A percentile compares a stretch with the other conserved stretches of the same genome.
phyloP scores from a whole-genome alignment of 2,113 vertebrate species.

The Chrysochloris asiatica region DNA sequence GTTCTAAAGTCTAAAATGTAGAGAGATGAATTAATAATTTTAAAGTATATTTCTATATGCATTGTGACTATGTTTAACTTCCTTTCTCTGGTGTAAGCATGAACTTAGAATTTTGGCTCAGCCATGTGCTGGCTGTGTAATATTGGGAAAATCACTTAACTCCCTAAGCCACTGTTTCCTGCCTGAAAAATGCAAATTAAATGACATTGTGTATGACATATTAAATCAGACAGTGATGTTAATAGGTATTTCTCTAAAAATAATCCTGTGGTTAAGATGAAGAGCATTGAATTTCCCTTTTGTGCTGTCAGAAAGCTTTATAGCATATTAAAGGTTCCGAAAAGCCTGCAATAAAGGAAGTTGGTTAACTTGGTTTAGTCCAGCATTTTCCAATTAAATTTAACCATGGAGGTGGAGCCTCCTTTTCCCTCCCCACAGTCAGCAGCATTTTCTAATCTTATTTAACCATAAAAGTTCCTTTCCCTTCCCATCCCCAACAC shows the following conservation, averaged over 20 bases:
- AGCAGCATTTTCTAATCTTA: background rate
- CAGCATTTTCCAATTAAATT: background rate
- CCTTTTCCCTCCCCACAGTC: background rate
- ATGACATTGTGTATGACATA: background rate
- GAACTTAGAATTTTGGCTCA: slow-evolving; percentile 5
- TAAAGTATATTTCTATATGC: background rate
- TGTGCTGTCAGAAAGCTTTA: background rate
- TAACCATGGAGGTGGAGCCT: background rate
- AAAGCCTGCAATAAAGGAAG: background rate
- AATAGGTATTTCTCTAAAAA: background rate
- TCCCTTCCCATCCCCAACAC: background rate
- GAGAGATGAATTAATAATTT: background rate
- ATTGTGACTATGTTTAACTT: background rate
- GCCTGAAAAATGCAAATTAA: background rate
- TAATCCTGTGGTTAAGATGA: background rate
- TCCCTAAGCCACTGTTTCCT: background rate
- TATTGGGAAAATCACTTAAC: background rate
- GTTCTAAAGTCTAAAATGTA: background rate
- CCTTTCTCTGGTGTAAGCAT: background rate
- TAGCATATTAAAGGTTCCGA: background rate
- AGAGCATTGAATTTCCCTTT: background rate
- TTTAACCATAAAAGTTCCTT: background rate
- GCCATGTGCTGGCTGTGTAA: background rate
- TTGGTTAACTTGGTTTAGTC: background rate
- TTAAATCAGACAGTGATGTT: background rate